Base-by-base conservation (phyloP, 2,797 vertebrate genomes). In the Chiroxiphia lanceolata region DNA sequence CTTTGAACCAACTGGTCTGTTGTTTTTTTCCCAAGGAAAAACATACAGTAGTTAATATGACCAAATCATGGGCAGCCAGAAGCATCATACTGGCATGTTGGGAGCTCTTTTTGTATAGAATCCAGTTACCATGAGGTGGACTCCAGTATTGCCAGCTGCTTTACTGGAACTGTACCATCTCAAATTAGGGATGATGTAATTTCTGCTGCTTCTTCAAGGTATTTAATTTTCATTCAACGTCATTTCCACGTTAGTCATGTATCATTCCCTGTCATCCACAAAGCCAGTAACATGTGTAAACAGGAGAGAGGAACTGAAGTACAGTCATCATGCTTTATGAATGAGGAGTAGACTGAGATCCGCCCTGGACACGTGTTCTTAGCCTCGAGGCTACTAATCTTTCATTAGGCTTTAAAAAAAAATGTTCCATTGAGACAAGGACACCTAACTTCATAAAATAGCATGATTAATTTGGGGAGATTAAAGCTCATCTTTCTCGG, bases 241-340 rank as follows among this genome's bases (percentile, higher is more conserved):
- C 44, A 82, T 93, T 91, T 87, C 56, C 42, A 7, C 53, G n/a
- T 92, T 95, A 95, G 86, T 93, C 83, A 90, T 61, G 50, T 93
- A 77, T 93, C 70, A 53, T 51, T 94, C 70, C 44, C 48, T 68
- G 29, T 79, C 77, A 94, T 79, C 71, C 59, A 38, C 63, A 44
- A 57, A 95, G 83, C 22, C 75, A 83, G 44, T 76, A 92, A 94
- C 90, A 42, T 68, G 80, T 93, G 83, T 94, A 91, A 93, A 94
- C 85, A 92, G 72, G 89, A 76, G 82, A 94, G 20, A 77, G 42
- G 74, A 96, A 70, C 56, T 79, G 67, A 88, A 93, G 67, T 64
- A 50, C 33, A 86, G 80, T 64, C 78, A 16, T 86, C 59, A 59
- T 71, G 54, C 1, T 0, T 77, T 93, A 50, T 19, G 44, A 77